A percentile compares a stretch with the other conserved stretches of the same genome.
Conservation (phyloP, 2,797 vertebrate genomes). For the Malacoraja senta region DNA sequence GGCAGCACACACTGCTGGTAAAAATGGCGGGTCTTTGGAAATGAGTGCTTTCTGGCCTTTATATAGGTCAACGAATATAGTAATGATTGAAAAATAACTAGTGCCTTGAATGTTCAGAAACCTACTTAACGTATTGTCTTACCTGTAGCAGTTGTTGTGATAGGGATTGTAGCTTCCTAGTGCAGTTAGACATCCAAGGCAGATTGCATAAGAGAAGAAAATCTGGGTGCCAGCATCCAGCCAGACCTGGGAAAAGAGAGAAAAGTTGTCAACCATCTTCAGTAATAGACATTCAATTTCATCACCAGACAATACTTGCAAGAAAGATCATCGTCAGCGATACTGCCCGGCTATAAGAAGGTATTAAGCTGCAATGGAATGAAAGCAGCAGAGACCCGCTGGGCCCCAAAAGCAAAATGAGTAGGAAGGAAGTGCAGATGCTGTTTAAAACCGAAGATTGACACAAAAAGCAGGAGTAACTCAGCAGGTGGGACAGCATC, state of each 20-base stretch:
- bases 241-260: slow-evolving; percentile 74
- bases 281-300: background rate
- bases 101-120: background rate
- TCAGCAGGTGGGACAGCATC: too few species aligned
- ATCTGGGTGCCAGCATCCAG: slow-evolving; percentile 97
- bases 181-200: slow-evolving; percentile 91
- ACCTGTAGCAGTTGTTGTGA: slow-evolving; percentile 98
- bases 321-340: background rate
- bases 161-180: slow-evolving; percentile 96
- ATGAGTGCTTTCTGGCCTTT: background rate
- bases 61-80: background rate
- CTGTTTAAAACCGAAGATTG: too few species aligned
- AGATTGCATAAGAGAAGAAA: slow-evolving; percentile 98
- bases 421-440: too few species aligned
- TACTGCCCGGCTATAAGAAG: too few species aligned
- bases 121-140: slow-evolving; percentile 40
- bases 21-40: background rate
- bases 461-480: too few species aligned
- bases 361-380: too few species aligned
- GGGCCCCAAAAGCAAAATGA: background rate
- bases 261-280: background rate
- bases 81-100: background rate
- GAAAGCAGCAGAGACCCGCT: background rate
- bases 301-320: background rate
- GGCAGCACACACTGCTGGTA: background rate